A percentile compares a stretch with the other conserved stretches of the same genome.
Conservation (phyloP, 2,113 vertebrate species). For the Nanger granti region DNA sequence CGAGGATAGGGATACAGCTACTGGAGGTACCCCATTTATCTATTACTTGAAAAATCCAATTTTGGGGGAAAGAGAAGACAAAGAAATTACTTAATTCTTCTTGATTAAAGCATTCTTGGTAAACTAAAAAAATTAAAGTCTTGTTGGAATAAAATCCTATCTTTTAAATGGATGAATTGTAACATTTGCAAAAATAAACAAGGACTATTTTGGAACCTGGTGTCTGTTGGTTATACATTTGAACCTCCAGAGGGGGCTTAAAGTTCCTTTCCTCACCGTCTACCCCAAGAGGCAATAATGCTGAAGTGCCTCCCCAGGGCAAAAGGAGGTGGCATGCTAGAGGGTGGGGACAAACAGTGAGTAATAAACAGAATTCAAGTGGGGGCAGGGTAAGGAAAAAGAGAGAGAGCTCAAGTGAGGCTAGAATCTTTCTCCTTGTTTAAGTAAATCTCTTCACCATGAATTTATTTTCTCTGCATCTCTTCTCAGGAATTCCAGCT, state of each 20-base stretch:
- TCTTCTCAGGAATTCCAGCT: not conserved
- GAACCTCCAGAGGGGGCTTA: not conserved
- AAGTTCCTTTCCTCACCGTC: not conserved
- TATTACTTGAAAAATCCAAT: not conserved
- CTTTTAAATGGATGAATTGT: constrained; percentile 11
- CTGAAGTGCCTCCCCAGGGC: not conserved
- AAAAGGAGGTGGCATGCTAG: not conserved
- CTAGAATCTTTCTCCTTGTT: not conserved
- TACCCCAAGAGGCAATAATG: not conserved
- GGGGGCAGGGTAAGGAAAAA: not conserved
- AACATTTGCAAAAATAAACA: not conserved
- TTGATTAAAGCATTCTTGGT: not conserved
- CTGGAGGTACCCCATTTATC: not conserved
- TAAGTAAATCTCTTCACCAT: constrained; percentile 9
- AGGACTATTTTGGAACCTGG: not conserved
- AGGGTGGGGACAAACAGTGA: not conserved
- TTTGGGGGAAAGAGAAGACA: not conserved
- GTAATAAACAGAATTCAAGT: not conserved
- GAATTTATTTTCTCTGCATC: not conserved
- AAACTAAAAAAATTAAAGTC: not conserved
- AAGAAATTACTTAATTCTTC: not conserved
- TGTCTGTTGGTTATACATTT: not conserved
- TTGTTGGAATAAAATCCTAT: not conserved
- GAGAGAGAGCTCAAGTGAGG: not conserved
- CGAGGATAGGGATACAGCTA: not conserved